A percentile compares a stretch with the other conserved stretches of the same genome.
phyloP scores from a whole-genome alignment of 1,140 invertebrate species.

The Ceratina calcarata region DNA sequence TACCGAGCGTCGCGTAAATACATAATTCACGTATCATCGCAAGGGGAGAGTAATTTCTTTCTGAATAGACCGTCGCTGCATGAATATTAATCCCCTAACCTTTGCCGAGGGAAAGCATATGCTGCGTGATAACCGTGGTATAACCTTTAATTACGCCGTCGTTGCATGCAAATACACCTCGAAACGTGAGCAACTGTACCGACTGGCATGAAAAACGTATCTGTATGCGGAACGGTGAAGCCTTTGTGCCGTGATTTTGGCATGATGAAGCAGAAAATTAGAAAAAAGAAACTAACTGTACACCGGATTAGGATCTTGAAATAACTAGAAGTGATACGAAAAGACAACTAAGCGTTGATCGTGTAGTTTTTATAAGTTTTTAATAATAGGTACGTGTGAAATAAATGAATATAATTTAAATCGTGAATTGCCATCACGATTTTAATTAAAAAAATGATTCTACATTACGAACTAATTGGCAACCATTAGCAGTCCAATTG shows the following conservation, averaged over 20 bases:
- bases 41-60: slow-evolving; percentile 9
- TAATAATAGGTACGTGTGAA: background rate
- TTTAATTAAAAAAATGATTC: too few relatives aligned
- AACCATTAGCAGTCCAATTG: too few relatives aligned
- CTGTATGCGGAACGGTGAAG: background rate
- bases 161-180: slow-evolving; percentile 12
- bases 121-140: background rate
- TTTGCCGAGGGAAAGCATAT: background rate
- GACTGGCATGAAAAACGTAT: background rate
- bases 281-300: too few relatives aligned
- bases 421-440: too few relatives aligned
- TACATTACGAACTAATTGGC: too few relatives aligned
- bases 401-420: too few relatives aligned
- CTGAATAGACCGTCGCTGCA: background rate
- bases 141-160: background rate
- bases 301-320: background rate
- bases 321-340: background rate
- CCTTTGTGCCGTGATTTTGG: too few relatives aligned
- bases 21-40: background rate
- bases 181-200: background rate
- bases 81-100: slow-evolving; percentile 28
- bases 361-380: background rate
- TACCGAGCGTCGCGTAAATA: background rate
- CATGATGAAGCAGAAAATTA: too few relatives aligned
- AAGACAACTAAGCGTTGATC: background rate